Conservation (phyloP, 2,113 vertebrate species). For the Cebus imitator region DNA sequence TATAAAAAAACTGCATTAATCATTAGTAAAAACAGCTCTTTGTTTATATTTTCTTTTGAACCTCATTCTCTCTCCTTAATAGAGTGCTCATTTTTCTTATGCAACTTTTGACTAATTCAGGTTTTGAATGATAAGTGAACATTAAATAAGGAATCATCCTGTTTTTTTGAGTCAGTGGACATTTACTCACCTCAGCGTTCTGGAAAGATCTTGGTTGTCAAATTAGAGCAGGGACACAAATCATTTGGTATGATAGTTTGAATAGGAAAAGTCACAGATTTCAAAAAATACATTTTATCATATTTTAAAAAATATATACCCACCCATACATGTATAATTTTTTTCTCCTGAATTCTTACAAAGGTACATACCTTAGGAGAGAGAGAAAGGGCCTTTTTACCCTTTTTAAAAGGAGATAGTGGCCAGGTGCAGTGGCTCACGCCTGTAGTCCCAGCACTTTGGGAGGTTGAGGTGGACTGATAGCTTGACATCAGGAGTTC, state of each 20-base stretch:
- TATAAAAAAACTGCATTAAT: neutral
- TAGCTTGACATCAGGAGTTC: too few species aligned
- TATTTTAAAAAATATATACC: neutral
- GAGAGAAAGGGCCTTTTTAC: neutral
- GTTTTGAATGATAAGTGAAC: slow-evolving; percentile 23
- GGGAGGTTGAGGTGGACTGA: too few species aligned
- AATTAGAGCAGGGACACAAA: slow-evolving; percentile 58
- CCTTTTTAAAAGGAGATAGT: neutral
- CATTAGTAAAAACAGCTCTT: neutral
- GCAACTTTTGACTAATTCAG: neutral
- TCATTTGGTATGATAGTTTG: slow-evolving; percentile 41
- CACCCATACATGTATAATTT: neutral
- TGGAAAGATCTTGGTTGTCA: slow-evolving; percentile 59
- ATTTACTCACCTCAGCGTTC: slow-evolving; percentile 50
- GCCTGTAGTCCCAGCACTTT: too few species aligned
- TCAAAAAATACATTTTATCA: neutral
- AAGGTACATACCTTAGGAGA: slow-evolving; percentile 1
- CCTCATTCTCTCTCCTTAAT: neutral
- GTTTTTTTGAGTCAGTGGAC: slow-evolving; percentile 55
- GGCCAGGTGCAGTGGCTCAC: too few species aligned
- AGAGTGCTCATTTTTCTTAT: neutral
- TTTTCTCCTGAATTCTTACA: slow-evolving; percentile 52
- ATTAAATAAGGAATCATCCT: neutral
- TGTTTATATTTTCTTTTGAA: neutral
- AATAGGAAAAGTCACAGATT: neutral